These are phyloP conservation scores for Alethe castanea DNA, from an alignment of 2,113 vertebrate genomes.

Conservation along the genomic window DNA sequence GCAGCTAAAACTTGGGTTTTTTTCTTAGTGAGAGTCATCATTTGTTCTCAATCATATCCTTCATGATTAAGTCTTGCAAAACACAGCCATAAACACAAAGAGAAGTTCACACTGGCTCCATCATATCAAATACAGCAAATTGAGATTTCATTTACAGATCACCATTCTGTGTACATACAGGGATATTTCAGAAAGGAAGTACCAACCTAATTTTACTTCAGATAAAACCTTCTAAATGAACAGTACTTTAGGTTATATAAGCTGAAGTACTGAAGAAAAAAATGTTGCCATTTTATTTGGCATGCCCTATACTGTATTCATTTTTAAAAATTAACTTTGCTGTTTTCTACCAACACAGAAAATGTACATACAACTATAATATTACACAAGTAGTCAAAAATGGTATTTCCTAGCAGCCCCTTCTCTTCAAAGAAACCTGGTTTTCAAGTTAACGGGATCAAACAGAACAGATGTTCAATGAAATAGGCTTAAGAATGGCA, in stretches of 20 bases:
- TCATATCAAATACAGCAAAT: not conserved
- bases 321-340: not conserved
- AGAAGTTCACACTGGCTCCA: not conserved
- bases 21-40: not conserved
- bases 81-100: not conserved
- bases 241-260: not conserved
- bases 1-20: not conserved
- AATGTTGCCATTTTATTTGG: not conserved
- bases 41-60: not conserved
- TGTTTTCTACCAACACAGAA: not conserved
- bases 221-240: not conserved
- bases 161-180: not conserved
- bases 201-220: not conserved
- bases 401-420: not conserved
- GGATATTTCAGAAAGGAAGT: not conserved
- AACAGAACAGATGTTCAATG: not conserved
- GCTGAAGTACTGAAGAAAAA: not conserved
- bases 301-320: not conserved
- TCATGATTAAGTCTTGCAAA: not conserved
- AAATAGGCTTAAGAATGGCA: not conserved
- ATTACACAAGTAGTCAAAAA: not conserved
- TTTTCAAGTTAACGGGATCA: not conserved
- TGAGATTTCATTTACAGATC: not conserved
- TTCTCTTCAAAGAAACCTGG: not conserved
- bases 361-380: not conserved